Conservation (phyloP, 1,140 invertebrate species). For the Belonocnema kinseyi region DNA sequence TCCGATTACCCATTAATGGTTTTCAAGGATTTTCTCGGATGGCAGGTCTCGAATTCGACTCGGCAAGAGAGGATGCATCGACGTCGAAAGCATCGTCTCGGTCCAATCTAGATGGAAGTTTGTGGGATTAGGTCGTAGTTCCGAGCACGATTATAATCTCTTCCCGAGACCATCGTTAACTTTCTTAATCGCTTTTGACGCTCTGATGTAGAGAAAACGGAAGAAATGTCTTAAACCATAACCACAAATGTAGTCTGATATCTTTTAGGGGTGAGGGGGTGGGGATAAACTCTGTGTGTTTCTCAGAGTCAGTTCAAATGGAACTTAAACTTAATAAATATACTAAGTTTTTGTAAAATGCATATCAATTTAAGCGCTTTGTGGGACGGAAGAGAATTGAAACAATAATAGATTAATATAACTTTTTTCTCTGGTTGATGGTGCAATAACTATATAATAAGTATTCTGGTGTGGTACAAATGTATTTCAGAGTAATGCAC, state of each 20-base stretch:
- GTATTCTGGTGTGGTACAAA: too few species aligned
- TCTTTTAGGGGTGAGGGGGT: background rate
- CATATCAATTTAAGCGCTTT: too few species aligned
- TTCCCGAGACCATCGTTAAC: constrained; percentile 28
- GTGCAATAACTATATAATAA: too few species aligned
- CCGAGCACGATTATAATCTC: constrained; percentile 47
- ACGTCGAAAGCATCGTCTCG: constrained; percentile 42
- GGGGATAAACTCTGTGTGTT: background rate
- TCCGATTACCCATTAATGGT: constrained; percentile 34
- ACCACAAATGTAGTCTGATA: constrained; percentile 9
- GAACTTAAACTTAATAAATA: background rate
- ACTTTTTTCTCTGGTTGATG: too few species aligned
- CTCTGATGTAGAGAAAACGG: background rate
- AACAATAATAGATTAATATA: too few species aligned
- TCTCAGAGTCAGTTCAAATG: background rate
- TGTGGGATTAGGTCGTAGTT: constrained; percentile 50
- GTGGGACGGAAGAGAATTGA: too few species aligned
- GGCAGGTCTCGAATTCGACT: constrained; percentile 22
- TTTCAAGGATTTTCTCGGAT: constrained; percentile 47
- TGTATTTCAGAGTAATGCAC: too few species aligned
- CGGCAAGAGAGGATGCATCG: constrained; percentile 22
- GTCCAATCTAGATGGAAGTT: constrained; percentile 48
- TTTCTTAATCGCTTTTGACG: constrained; percentile 30
- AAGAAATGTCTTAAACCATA: constrained; percentile 18
- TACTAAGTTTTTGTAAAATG: background rate